Conservation (phyloP, 2,888 invertebrate genomes). For the Pseudococcus jackbeardsleyi region DNA sequence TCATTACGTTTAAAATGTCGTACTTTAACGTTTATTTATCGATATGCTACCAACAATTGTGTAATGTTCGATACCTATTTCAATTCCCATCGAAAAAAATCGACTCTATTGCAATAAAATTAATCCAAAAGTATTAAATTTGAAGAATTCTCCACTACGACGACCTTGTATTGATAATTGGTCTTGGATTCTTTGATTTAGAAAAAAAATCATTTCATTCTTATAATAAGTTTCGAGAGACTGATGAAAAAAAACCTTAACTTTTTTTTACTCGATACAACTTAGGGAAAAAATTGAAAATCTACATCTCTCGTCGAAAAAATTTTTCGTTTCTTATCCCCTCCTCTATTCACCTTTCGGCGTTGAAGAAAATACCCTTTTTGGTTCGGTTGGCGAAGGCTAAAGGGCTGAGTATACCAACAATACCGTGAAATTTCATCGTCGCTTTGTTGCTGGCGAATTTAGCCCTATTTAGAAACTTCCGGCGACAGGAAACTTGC, state of each 20-base stretch:
- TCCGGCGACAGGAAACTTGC: conserved; percentile 21
- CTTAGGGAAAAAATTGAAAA: neutral
- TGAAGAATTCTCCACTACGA: neutral
- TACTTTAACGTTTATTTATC: conserved; percentile 13
- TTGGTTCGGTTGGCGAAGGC: too few species aligned
- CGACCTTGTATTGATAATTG: neutral
- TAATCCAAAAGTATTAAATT: neutral
- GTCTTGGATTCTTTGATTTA: neutral
- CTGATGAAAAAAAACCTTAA: neutral
- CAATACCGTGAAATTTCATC: conserved; percentile 18
- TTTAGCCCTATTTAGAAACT: conserved; percentile 21
- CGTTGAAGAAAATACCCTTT: too few species aligned
- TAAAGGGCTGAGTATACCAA: neutral
- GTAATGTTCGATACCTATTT: neutral
- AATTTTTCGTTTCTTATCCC: neutral
- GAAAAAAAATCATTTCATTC: neutral
- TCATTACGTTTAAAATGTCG: conserved; percentile 9
- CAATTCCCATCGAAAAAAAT: neutral
- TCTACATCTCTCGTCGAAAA: neutral
- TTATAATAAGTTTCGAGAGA: neutral
- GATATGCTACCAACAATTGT: neutral
- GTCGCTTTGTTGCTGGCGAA: neutral
- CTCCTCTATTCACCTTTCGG: too few species aligned
- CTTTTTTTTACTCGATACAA: too few species aligned
- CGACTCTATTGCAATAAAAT: neutral